These are phyloP conservation scores for Plectrocnemia conspersa DNA, from an alignment of 1,140 invertebrate species.

Conservation along the genomic window DNA sequence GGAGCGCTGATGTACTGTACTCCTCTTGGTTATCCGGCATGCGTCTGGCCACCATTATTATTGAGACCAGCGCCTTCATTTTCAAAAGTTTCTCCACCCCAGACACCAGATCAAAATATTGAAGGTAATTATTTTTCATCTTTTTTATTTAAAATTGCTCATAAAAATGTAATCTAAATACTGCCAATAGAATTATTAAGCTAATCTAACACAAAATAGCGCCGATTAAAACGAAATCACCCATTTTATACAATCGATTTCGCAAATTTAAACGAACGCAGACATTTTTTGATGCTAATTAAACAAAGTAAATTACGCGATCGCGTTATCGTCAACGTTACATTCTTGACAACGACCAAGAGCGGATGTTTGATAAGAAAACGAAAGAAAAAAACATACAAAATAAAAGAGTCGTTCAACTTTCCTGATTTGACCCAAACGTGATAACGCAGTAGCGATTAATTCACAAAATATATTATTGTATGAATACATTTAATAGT, in stretches of 20 bases:
- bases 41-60: conserved; percentile 45
- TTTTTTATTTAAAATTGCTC: no score
- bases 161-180: no score
- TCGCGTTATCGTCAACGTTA: no score
- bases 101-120: conserved; percentile 23
- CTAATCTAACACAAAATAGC: no score
- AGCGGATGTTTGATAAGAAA: not conserved
- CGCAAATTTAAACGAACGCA: no score
- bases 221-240: no score
- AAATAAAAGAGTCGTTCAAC: conserved; percentile 4
- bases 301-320: no score
- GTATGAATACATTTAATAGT: not conserved
- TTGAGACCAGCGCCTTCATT: conserved; percentile 20
- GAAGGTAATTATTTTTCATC: conserved; percentile 31
- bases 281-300: no score
- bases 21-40: conserved; percentile 42
- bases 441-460: not conserved
- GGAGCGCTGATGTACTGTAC: conserved; percentile 43
- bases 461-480: not conserved
- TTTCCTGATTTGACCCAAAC: not conserved
- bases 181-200: no score
- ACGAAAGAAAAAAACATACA: not conserved
- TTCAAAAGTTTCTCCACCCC: conserved; percentile 23
- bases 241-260: no score
- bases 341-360: no score